Evolutionary conservation across 2,888 invertebrate genomes (phyloP).

Genomic region (Stenolophus ochropezus): DNA sequence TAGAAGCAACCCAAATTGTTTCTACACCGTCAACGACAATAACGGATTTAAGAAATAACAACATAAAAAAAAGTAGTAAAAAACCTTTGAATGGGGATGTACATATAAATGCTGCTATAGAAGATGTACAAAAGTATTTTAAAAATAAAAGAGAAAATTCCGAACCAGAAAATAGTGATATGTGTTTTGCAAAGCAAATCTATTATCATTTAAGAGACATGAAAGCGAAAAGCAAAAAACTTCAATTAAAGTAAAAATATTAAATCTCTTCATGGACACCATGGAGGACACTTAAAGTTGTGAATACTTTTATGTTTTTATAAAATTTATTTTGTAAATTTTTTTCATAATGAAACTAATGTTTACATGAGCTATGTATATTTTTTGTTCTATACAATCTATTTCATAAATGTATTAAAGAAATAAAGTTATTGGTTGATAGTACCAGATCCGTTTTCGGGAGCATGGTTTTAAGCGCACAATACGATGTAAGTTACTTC

Average conservation of each 20-base stretch:
- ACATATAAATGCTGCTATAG: slow-evolving; percentile 16
- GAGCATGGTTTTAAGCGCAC: too few species aligned
- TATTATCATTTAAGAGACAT: slow-evolving; percentile 37
- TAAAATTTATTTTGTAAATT: background rate
- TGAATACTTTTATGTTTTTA: background rate
- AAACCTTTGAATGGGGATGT: background rate
- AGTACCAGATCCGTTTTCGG: too few species aligned
- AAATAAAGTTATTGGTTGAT: slow-evolving; percentile 1
- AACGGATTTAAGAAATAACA: background rate
- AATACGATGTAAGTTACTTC: too few species aligned
- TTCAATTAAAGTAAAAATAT: slow-evolving; percentile 35
- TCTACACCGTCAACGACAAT: background rate
- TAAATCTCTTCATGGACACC: slow-evolving; percentile 32
- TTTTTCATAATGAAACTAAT: too few species aligned
- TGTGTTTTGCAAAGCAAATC: slow-evolving; percentile 42
- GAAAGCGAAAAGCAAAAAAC: slow-evolving; percentile 20
- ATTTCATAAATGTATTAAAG: too few species aligned
- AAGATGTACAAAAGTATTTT: slow-evolving; percentile 28
- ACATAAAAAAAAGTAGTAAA: background rate
- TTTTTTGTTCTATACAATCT: too few species aligned
- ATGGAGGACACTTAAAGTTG: slow-evolving; percentile 15
- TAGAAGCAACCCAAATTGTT: background rate
- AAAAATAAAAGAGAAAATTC: background rate
- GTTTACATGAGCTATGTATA: too few species aligned
- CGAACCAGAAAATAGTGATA: slow-evolving; percentile 25